Percentiles rank a stretch among this genome's conserved stretches.
Conservation (phyloP, 2,888 invertebrate genomes). For the Caenorhabditis wallacei region DNA sequence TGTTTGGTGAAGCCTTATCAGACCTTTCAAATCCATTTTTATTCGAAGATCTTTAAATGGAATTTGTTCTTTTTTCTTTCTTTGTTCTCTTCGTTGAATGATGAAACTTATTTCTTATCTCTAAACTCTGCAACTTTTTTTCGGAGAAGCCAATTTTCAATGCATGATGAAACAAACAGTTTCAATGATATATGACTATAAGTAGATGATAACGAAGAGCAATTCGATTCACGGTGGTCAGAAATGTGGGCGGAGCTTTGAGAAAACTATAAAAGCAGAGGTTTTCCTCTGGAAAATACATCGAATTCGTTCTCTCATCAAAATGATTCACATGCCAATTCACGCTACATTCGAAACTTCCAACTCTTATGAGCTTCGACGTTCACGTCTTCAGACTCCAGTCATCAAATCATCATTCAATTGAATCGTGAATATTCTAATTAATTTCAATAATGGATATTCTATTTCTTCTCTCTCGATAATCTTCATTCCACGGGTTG, state of each 20-base stretch:
- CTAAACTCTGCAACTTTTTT: constrained; percentile 26
- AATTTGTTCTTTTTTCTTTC: background rate
- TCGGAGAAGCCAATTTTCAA: constrained; percentile 40
- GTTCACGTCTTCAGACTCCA: constrained; percentile 26
- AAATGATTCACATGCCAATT: constrained; percentile 59
- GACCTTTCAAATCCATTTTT: constrained; percentile 25
- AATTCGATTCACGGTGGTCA: constrained; percentile 42
- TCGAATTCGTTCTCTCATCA: constrained; percentile 37
- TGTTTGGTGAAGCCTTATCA: constrained; percentile 49
- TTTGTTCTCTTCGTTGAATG: constrained; percentile 6
- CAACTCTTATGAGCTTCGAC: constrained; percentile 41
- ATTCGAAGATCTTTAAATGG: constrained; percentile 7
- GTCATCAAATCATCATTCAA: constrained; percentile 1
- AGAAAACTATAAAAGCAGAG: constrained; percentile 32
- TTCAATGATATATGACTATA: constrained; percentile 52
- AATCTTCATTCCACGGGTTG: constrained; percentile 4
- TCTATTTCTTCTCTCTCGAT: background rate
- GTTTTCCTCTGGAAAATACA: background rate
- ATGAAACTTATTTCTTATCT: constrained; percentile 44
- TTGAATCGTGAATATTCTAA: constrained; percentile 14
- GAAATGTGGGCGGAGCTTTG: constrained; percentile 26
- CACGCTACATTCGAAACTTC: constrained; percentile 37
- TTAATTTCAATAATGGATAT: background rate
- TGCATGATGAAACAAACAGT: constrained; percentile 54
- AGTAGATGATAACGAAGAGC: constrained; percentile 20